A percentile compares a stretch with the other conserved stretches of the same genome.
Evolutionary conservation across 2,113 vertebrate species (phyloP).

Genomic region (Nyctibius bracteatus): DNA sequence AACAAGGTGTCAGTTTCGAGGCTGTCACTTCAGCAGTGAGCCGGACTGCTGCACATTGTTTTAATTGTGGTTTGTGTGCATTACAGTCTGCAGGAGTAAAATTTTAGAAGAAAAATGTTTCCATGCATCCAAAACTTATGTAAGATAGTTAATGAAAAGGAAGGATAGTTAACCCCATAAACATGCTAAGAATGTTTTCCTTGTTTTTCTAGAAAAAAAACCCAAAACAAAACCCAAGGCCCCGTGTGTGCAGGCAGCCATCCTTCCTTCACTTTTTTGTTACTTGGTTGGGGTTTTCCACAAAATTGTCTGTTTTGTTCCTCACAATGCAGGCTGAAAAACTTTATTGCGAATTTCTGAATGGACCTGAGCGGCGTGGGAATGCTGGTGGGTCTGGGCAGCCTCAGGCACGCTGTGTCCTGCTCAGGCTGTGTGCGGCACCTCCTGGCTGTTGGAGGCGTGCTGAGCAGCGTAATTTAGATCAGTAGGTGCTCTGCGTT

Average conservation of each 20-base stretch:
- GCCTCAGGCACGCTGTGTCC: background rate
- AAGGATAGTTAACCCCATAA: background rate
- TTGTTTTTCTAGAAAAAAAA: background rate
- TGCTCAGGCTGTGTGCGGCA: background rate
- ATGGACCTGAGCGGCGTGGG: accelerated
- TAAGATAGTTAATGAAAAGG: background rate
- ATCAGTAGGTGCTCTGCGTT: background rate
- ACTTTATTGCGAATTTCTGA: background rate
- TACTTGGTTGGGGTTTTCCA: background rate
- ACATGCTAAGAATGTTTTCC: too few species aligned
- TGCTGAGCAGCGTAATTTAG: background rate
- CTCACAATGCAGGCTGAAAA: background rate
- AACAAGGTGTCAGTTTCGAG: background rate
- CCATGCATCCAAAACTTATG: background rate
- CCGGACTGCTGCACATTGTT: background rate
- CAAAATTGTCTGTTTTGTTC: accelerated
- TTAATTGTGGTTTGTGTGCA: background rate
- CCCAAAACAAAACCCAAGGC: background rate
- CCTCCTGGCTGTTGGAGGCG: background rate
- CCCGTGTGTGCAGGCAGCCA: background rate
- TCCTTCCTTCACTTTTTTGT: background rate
- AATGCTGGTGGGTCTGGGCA: background rate
- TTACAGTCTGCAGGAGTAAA: background rate
- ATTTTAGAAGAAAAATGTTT: background rate
- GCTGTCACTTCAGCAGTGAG: background rate